Base-by-base conservation (phyloP, 2,888 invertebrate species). In the Synanthedon formicaeformis region DNA sequence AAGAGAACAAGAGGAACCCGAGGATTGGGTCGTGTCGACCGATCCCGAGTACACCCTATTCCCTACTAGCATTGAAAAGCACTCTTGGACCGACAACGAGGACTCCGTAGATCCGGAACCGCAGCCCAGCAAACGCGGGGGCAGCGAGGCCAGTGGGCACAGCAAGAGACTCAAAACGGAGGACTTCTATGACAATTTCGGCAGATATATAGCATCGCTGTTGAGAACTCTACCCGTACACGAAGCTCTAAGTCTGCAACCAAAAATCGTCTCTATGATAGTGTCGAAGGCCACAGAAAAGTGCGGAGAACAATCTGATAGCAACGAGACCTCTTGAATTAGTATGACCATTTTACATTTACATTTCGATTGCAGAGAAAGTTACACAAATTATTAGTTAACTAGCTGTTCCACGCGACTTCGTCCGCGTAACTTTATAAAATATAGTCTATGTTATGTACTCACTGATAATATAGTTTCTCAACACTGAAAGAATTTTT, bases 191-290 rank as follows among this genome's bases (percentile, higher is more conserved):
- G 76, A 72, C n/a, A 62, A 54, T 2, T 78, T 78, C 41, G 78
- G 74, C 6, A 71, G 61, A 50, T 75, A 78, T 5, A 62, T 78
- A 3, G 70, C 75, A 0, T 65, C 71, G 1, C 53, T 78, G 52
- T 48, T 78, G 41, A 62, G 70, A 50, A 58, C 49, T 3, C 54
- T 78, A 57, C 72, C 78, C 0, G 54, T 55, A 0, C 54, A 63
- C 16, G 60, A 61, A 12, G 74, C 77, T 0, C 41, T 71, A 52
- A 54, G 56, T 14, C 51, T 78, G 34, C 74, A 78, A 57, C 71
- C 78, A 0, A 56, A 57, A 48, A 64, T 65, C 6, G 56, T 63
- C 5, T 55, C 50, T 48, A 13, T 58, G 18, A 55, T 58, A 8
- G 54, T 53, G 13, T 52, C 54, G 12, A 51, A 48, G 3, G 49